Evolutionary conservation across 2,113 vertebrate genomes (phyloP).

Genomic region (Spea bombifrons): DNA sequence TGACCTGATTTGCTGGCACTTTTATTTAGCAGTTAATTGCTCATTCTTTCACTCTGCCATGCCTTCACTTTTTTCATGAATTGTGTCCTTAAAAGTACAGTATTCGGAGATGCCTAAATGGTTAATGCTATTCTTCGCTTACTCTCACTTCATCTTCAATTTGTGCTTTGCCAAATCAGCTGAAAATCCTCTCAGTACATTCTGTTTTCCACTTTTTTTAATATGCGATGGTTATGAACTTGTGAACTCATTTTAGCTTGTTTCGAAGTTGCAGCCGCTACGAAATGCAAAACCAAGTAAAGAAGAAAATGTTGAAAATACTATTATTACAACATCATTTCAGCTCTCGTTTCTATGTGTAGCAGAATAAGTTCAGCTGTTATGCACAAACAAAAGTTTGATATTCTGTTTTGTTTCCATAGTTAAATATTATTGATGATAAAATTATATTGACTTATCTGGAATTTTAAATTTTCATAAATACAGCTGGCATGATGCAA

Average conservation of each 20-base stretch:
- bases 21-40: conserved; percentile 37
- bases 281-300: conserved; percentile 12
- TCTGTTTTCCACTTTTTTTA: conserved; percentile 17
- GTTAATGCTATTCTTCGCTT: conserved; percentile 20
- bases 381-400: not conserved
- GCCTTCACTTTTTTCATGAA: not conserved
- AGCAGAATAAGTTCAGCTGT: not conserved
- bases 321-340: conserved; percentile 6
- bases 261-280: conserved; percentile 18
- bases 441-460: too few relatives aligned
- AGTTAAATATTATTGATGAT: too few relatives aligned
- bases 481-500: too few relatives aligned
- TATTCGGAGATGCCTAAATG: not conserved
- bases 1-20: conserved; percentile 25
- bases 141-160: conserved; percentile 19
- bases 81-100: conserved; percentile 12
- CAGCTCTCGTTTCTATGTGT: not conserved
- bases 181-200: conserved; percentile 14
- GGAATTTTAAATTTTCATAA: too few relatives aligned
- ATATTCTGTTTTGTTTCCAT: not conserved
- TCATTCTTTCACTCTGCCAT: conserved; percentile 9
- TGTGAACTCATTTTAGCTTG: conserved; percentile 39
- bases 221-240: conserved; percentile 37
- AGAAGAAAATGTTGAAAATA: not conserved
- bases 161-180: conserved; percentile 22